A percentile compares a stretch with the other conserved stretches of the same genome.
Conservation (phyloP, 2,113 vertebrate species). For the Polypterus senegalus region DNA sequence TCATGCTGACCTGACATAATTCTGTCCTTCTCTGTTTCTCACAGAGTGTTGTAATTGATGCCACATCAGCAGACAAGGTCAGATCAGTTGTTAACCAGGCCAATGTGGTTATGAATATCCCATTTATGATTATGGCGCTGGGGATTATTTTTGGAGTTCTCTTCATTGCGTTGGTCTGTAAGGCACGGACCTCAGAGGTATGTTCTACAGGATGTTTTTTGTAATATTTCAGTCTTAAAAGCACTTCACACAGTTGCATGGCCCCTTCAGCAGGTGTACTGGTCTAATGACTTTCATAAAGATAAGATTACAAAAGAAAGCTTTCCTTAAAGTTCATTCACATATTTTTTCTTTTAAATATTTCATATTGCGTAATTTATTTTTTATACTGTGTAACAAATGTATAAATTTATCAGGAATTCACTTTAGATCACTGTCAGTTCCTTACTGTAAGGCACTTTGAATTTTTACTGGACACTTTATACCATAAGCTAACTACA, state of each 20-base stretch:
- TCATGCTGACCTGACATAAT: background rate
- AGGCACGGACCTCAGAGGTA: slow-evolving; percentile 57
- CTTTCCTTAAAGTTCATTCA: no score
- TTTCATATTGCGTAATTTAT: no score
- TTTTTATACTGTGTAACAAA: no score
- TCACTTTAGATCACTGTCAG: no score
- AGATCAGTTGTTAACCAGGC: slow-evolving; percentile 33
- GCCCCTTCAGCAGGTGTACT: no score
- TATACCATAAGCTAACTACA: no score
- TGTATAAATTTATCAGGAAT: no score
- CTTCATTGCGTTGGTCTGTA: slow-evolving; percentile 64
- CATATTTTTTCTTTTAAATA: no score
- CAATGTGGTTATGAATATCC: slow-evolving; percentile 61
- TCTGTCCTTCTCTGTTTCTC: background rate
- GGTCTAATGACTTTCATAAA: no score
- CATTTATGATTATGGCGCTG: slow-evolving; percentile 71
- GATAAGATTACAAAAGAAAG: no score
- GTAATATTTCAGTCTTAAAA: background rate
- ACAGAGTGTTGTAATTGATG: slow-evolving; percentile 75
- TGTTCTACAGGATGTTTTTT: slow-evolving; percentile 20
- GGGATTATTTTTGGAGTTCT: slow-evolving; percentile 66
- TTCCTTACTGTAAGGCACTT: no score
- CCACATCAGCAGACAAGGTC: slow-evolving; percentile 56
- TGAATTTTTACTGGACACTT: no score
- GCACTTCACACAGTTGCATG: background rate